phyloP scores from a whole-genome alignment of 2,888 invertebrate species.

The Eristalis intricaria region DNA sequence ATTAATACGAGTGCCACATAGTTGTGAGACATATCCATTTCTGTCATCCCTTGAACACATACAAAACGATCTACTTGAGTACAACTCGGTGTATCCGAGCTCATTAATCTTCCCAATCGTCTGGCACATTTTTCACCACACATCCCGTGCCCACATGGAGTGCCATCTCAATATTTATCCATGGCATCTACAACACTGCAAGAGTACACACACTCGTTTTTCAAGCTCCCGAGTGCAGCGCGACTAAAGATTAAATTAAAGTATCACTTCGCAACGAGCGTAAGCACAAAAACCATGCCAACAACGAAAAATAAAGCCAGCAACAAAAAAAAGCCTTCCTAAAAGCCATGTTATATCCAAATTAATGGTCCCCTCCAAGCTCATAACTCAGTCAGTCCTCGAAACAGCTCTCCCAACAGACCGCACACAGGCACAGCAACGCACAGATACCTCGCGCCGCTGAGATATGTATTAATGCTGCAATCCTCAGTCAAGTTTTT shows the following conservation, averaged over 20 bases:
- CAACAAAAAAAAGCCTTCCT: constrained; percentile 26
- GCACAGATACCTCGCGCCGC: constrained; percentile 38
- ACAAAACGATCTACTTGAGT: background rate
- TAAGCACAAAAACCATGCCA: constrained; percentile 9
- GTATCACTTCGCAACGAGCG: constrained; percentile 9
- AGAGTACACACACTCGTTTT: constrained; percentile 3
- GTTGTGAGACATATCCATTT: background rate
- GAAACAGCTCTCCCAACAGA: constrained; percentile 15
- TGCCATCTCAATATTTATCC: background rate
- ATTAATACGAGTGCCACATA: background rate
- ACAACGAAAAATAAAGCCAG: constrained; percentile 28
- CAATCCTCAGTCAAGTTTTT: constrained; percentile 50
- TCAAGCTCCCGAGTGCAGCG: background rate
- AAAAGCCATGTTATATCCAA: constrained; percentile 58
- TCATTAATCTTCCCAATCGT: background rate
- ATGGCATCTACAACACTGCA: background rate
- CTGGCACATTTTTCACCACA: background rate
- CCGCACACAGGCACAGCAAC: background rate
- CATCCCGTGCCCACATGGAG: background rate
- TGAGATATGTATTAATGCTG: constrained; percentile 57
- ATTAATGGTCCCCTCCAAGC: constrained; percentile 53
- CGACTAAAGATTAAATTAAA: constrained; percentile 42
- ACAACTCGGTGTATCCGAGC: background rate
- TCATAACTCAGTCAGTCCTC: constrained; percentile 56
- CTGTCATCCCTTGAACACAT: background rate